Percentiles rank a stretch among this genome's conserved stretches.
Conservation (phyloP, 64 coral and sea anemone genomes). For the Catalaphyllia jardinei region DNA sequence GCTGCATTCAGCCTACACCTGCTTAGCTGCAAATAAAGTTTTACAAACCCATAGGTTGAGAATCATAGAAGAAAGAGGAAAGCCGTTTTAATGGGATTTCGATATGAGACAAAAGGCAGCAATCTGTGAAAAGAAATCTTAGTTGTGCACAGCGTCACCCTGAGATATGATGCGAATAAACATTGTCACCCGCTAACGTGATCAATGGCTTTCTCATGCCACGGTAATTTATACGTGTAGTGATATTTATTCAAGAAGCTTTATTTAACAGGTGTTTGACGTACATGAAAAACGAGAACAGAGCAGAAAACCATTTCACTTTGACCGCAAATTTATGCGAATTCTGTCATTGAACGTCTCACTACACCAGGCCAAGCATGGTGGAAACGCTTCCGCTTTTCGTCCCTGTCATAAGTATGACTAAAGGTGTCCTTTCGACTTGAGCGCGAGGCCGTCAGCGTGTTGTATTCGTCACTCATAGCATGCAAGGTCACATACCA, state of each 20-base stretch:
- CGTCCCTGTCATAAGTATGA: not conserved
- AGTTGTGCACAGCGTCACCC: not conserved
- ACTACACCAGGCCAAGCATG: not conserved
- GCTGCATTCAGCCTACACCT: too few relatives aligned
- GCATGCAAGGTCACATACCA: slow-evolving; percentile 1
- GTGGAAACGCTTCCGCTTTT: not conserved
- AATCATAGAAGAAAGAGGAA: too few relatives aligned
- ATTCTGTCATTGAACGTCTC: not conserved
- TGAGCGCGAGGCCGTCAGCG: not conserved
- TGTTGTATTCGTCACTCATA: not conserved
- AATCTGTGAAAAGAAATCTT: not conserved
- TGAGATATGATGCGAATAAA: not conserved
- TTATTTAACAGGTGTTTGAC: not conserved
- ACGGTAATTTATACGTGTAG: not conserved
- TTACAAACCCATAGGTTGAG: too few relatives aligned
- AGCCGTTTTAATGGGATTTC: not conserved
- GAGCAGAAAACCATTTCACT: not conserved
- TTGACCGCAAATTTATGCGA: not conserved
- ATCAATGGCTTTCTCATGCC: not conserved
- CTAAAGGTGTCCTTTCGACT: not conserved
- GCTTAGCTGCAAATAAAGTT: too few relatives aligned
- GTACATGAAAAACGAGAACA: not conserved
- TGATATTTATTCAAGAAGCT: not conserved
- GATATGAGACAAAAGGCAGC: not conserved
- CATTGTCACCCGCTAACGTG: not conserved